Percentiles rank a stretch among this genome's conserved stretches.
phyloP scores from a whole-genome alignment of 2,797 vertebrate species.

The Galago senegalensis region DNA sequence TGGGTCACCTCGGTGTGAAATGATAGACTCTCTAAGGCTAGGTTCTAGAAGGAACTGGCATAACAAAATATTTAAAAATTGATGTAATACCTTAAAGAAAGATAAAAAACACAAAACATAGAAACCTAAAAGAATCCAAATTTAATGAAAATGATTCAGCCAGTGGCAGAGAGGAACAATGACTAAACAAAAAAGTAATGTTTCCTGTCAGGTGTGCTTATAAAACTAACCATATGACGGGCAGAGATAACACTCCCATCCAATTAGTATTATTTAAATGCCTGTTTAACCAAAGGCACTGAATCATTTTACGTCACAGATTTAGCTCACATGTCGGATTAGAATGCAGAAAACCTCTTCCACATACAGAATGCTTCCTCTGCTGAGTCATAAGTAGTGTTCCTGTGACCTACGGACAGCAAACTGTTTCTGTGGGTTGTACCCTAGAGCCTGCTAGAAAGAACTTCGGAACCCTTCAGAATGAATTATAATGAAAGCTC shows the following conservation, averaged over 20 bases:
- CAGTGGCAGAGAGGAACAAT: slow-evolving; percentile 16
- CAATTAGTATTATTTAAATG: neutral
- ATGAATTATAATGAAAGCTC: neutral
- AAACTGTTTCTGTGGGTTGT: neutral
- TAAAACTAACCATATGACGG: neutral
- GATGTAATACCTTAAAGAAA: neutral
- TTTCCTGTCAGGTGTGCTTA: neutral
- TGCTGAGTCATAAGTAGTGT: neutral
- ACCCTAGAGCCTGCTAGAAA: neutral
- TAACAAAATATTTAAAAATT: neutral
- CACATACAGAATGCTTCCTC: neutral
- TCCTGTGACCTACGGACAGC: neutral
- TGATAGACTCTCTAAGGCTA: neutral
- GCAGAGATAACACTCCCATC: neutral
- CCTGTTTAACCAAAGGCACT: neutral
- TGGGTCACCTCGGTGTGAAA: slow-evolving; percentile 9
- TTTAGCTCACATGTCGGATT: neutral
- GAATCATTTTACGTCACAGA: neutral
- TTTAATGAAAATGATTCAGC: neutral
- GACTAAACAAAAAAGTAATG: neutral
- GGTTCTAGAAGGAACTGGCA: neutral
- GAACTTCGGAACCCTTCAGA: neutral
- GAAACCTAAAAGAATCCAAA: neutral
- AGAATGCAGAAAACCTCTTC: neutral
- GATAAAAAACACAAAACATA: neutral